Evolutionary conservation across 1,140 invertebrate genomes (phyloP).

Genomic region (Drosophila parvula): DNA sequence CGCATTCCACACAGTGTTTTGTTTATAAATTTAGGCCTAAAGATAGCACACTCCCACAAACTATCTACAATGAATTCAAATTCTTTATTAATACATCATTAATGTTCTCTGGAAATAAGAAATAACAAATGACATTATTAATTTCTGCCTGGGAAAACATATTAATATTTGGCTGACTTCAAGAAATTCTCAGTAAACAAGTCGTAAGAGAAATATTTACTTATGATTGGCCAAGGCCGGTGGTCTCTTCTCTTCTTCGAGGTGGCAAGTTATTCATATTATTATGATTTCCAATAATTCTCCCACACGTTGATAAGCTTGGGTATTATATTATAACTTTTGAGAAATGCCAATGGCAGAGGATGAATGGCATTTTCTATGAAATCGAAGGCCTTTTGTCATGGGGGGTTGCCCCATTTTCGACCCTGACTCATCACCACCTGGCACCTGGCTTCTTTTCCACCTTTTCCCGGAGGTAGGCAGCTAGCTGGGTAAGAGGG

Average conservation of each 20-base stretch:
- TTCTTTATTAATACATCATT: slow-evolving; percentile 2
- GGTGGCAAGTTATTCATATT: neutral
- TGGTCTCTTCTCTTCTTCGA: neutral
- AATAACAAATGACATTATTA: slow-evolving; percentile 6
- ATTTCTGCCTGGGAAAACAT: neutral
- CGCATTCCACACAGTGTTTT: neutral
- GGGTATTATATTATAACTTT: neutral
- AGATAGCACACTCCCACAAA: slow-evolving; percentile 1
- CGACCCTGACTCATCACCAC: slow-evolving; percentile 29
- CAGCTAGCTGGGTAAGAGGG: too few species aligned
- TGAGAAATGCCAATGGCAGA: slow-evolving; percentile 1
- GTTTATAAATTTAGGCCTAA: slow-evolving; percentile 14
- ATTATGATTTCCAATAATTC: slow-evolving; percentile 13
- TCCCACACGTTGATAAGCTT: neutral
- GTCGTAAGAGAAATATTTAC: slow-evolving; percentile 9
- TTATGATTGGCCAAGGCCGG: neutral
- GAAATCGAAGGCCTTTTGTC: slow-evolving; percentile 24
- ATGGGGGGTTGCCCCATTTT: slow-evolving; percentile 34
- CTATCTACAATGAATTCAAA: neutral
- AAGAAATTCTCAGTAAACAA: slow-evolving; percentile 10
- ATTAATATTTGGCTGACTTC: neutral
- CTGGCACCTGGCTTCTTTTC: slow-evolving; percentile 12
- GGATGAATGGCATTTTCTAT: neutral
- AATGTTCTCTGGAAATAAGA: neutral
- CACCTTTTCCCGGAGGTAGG: slow-evolving; percentile 6